Conservation (phyloP, 2,113 vertebrate genomes). For the Donacobius atricapilla region DNA sequence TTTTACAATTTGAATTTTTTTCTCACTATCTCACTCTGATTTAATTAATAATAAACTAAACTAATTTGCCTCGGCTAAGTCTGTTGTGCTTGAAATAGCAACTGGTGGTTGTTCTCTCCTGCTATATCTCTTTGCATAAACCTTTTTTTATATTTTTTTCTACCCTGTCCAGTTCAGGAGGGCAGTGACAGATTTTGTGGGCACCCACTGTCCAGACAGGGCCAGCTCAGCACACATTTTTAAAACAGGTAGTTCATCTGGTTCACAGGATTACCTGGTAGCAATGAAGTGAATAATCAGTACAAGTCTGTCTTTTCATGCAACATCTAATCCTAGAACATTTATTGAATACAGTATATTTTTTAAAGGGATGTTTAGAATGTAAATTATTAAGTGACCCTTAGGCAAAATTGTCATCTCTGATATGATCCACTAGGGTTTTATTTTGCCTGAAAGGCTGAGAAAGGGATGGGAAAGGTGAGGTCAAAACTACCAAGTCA, state of each 20-base stretch:
- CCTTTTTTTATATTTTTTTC: neutral
- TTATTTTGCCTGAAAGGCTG: neutral
- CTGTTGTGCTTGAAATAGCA: neutral
- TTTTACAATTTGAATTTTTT: neutral
- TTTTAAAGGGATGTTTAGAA: neutral
- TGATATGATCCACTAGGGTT: neutral
- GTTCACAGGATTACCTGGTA: neutral
- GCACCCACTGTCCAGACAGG: neutral
- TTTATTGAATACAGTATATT: neutral
- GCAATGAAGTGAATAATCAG: neutral
- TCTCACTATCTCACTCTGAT: neutral
- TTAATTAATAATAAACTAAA: neutral
- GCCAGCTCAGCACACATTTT: neutral
- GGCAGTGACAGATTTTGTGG: neutral
- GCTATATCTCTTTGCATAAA: accelerated
- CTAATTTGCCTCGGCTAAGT: too few species aligned
- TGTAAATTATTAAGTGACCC: neutral
- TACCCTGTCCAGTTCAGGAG: neutral
- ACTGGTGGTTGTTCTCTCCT: neutral
- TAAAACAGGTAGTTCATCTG: neutral
- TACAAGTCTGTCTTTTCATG: neutral
- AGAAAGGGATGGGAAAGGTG: neutral
- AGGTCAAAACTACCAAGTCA: neutral
- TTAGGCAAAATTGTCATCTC: neutral
- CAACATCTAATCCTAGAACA: neutral